Base-by-base conservation (phyloP, 2,113 vertebrate genomes). In the Scatophagus argus region DNA sequence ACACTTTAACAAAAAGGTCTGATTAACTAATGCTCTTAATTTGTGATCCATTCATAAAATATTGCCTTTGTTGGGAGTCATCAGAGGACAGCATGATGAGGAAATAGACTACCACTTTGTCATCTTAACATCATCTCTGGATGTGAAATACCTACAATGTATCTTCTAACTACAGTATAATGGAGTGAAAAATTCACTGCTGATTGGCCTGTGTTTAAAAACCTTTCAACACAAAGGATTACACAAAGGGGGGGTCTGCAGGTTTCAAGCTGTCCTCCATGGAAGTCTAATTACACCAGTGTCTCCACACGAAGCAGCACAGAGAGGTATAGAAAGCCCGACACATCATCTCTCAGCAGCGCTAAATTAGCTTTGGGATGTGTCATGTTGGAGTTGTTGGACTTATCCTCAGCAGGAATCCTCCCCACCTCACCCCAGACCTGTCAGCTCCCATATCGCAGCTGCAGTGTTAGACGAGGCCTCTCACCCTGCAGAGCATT, bases 321-420 rank as follows among this genome's bases (percentile, higher is more conserved):
- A 62, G 75, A 13, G 85, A 86, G 79, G 87, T 47, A 78, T 69
- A 70, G 44, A 74, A 64, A 73, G 32, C 66, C 43, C 13, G 60
- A 81, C 81, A 77, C 77, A 83, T 82, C 84, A 78, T 91, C 88
- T 90, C 77, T 88, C 88, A 89, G 80, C 29, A 7, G 58, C 31
- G 77, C 70, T 93, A 94, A 93, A 92, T 94, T 93, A 94, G 91
- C 89, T 93, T 93, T 93, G 83, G 79, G 88, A 88, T 74, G 73
- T 81, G 92, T 91, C 90, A 90, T 86, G 86, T 92, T 78, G 71
- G 63, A 88, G 89, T 88, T 88, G 88, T 90, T 85, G 87, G 85
- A 88, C 79, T 87, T 78, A 31, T 89, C 78, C 79, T 91, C 79
- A 34, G 79, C 83, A 82, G 74, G 87, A 82, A 81, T 74, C 52